Base-by-base conservation (phyloP, 2,797 vertebrate genomes). In the Epinephelus malabaricus region DNA sequence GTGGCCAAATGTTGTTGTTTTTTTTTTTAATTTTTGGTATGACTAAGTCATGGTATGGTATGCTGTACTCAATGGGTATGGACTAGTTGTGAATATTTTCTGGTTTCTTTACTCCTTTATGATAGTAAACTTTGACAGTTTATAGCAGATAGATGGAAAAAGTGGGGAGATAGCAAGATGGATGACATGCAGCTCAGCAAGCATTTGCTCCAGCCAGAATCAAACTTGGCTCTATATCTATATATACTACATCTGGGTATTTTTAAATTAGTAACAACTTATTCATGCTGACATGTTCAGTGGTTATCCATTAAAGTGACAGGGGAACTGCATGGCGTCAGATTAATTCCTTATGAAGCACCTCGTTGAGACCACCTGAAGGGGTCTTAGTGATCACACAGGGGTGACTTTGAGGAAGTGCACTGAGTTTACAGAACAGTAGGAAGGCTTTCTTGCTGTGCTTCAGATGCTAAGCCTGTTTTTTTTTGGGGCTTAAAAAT, bases 331-430 rank as follows among this genome's bases (percentile, higher is more conserved):
- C 34, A 1, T 27, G 43, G 12, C 50, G 5, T 69, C 43, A 50
- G 19, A 65, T 69, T 69, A 45, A 51, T 46, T 51, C 45, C 19
- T 72, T 17, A 19, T 66, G 4, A 59, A 58, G 60, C 21, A 46
- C 49, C 5, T 67, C 21, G 47, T 56, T 10, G 38, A 55, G 49
- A 40, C 47, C 50, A 55, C 54, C 27, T 43, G 69, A 46, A 14
- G n/a, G 21, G 34, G 54, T 62, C 50, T 38, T 10, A 34, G n/a
- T 38, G 64, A 25, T 58, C 46, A 25, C 46, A 64, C 34, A 8
- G 5, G 17, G 34, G 23, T 1, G 12, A 63, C 65, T 27, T 23
- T 63, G 51, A 63, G 30, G 23, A 68, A 56, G 27, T 18, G 18
- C 62, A 25, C 47, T 18, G 43, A n/a, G 23, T 23, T 10, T 14